A percentile compares a stretch with the other conserved stretches of the same genome.
These are phyloP conservation scores for Alethe diademata DNA, from an alignment of 2,113 vertebrate species.

Conservation along the genomic window DNA sequence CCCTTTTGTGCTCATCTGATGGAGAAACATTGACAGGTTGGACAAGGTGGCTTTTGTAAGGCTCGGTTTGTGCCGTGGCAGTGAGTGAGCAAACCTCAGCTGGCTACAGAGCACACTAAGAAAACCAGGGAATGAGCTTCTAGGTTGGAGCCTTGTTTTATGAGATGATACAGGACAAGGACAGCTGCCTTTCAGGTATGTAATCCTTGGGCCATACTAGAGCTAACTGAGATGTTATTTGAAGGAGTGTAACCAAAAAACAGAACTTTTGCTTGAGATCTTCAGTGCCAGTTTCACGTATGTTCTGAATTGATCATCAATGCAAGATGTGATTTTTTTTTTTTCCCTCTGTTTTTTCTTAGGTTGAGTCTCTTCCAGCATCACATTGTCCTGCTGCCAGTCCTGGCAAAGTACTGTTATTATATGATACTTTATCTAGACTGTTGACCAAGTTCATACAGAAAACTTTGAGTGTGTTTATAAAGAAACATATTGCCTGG, in stretches of 20 bases:
- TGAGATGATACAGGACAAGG: background rate
- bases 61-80: background rate
- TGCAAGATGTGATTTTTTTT: background rate
- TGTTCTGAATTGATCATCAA: background rate
- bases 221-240: background rate
- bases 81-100: background rate
- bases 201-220: background rate
- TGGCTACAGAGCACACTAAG: background rate
- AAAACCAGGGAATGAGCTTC: background rate
- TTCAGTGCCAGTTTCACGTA: background rate
- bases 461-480: background rate
- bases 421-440: background rate
- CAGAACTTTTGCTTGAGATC: background rate
- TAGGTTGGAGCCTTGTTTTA: background rate
- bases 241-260: background rate
- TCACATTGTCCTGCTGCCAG: background rate
- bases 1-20: background rate
- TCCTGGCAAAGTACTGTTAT: background rate
- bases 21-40: background rate
- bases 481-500: background rate
- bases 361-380: background rate
- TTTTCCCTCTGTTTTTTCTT: background rate
- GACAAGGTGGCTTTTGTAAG: background rate
- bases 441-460: background rate
- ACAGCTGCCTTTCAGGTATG: background rate